Conservation (phyloP, 2,888 invertebrate genomes). For the Mechanitis mazaeus region DNA sequence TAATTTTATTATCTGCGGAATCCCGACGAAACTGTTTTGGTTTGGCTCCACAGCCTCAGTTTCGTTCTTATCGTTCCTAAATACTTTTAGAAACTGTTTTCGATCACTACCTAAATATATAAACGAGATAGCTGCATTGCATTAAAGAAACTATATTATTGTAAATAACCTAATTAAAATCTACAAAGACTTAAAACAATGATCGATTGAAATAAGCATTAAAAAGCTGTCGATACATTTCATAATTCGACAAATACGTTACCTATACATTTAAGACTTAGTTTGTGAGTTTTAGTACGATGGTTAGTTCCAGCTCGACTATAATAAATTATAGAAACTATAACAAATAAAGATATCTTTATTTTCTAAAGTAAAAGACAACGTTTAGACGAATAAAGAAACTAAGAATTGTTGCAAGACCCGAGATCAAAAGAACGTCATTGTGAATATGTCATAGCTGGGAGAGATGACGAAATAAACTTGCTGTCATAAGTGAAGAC, state of each 20-base stretch:
- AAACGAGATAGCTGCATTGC: constrained; percentile 26
- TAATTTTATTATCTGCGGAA: constrained; percentile 20
- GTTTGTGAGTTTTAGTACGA: constrained; percentile 10
- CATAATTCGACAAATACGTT: constrained; percentile 15
- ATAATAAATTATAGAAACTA: constrained; percentile 26
- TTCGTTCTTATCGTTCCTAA: constrained; percentile 55
- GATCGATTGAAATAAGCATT: constrained; percentile 10
- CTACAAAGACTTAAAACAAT: constrained; percentile 15
- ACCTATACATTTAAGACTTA: constrained; percentile 8
- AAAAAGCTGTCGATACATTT: constrained; percentile 13
- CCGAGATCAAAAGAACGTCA: constrained; percentile 60
- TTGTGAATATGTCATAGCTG: constrained; percentile 67
- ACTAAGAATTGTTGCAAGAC: constrained; percentile 54
- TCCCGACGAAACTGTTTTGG: constrained; percentile 55
- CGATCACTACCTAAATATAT: constrained; percentile 38
- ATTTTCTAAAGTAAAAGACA: constrained; percentile 48
- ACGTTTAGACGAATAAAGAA: constrained; percentile 43
- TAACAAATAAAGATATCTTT: constrained; percentile 54
- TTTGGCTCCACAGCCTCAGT: constrained; percentile 67
- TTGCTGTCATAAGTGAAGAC: constrained; percentile 32
- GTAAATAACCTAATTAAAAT: constrained; percentile 16
- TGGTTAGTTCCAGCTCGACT: constrained; percentile 15
- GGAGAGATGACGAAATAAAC: constrained; percentile 40
- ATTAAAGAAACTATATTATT: constrained; percentile 8
- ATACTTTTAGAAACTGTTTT: constrained; percentile 48